Evolutionary conservation across 1,140 invertebrate genomes (phyloP).

Genomic region (Aphaenogaster ashmeadi): DNA sequence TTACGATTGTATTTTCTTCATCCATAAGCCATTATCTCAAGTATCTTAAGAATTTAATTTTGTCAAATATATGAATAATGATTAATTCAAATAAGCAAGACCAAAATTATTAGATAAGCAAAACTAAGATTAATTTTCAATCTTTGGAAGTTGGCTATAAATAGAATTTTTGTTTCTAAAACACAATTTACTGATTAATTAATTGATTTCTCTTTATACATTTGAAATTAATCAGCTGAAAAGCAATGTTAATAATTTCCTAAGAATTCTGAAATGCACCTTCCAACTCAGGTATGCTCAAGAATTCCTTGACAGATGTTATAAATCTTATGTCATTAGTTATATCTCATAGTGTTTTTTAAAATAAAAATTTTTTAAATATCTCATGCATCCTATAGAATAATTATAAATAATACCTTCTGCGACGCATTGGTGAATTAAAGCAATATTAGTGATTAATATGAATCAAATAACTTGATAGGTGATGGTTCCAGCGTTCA

Average conservation of each 20-base stretch:
- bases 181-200: not conserved
- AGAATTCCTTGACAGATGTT: not conserved
- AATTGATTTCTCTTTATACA: not conserved
- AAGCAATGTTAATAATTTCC: not conserved
- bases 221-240: not conserved
- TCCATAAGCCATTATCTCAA: not conserved
- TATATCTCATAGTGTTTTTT: not conserved
- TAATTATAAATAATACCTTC: not conserved
- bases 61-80: not conserved
- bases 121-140: not conserved
- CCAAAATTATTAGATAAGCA: not conserved
- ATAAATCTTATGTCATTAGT: not conserved
- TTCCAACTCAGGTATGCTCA: not conserved
- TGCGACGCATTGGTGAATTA: not conserved
- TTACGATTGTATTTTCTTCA: not conserved
- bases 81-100: not conserved
- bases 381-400: not conserved
- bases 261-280: not conserved
- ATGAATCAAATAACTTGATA: conserved; percentile 49
- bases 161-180: not conserved
- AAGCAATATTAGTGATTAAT: not conserved
- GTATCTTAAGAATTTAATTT: not conserved
- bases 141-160: not conserved
- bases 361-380: not conserved
- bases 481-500: conserved; percentile 38